Percentiles rank a stretch among this genome's conserved stretches.
These are phyloP conservation scores for Diacarnus erythraeanus DNA, from an alignment of 37 sponge, comb jelly and placozoan species.

Conservation along the genomic window DNA sequence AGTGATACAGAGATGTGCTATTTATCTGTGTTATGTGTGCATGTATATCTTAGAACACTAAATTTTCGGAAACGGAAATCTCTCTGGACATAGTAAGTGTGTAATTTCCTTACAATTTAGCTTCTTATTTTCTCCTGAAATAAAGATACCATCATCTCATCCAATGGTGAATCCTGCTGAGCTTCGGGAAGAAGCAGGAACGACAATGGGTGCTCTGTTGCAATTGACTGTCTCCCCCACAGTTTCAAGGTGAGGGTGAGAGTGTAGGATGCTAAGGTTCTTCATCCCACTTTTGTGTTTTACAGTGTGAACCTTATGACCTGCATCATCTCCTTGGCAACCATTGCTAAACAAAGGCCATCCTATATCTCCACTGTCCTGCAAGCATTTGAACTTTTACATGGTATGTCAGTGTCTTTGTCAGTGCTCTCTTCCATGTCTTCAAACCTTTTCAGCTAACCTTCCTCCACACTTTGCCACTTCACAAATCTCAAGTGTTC, in stretches of 20 bases:
- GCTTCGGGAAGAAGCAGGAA: conserved; percentile 72
- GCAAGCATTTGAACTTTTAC: conserved; percentile 74
- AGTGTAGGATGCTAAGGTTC: too few species aligned
- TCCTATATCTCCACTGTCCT: conserved; percentile 63
- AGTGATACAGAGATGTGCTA: not conserved
- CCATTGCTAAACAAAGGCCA: conserved; percentile 77
- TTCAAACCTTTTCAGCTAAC: conserved; percentile 53
- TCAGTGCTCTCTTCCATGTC: not conserved
- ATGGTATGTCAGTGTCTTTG: conserved; percentile 42
- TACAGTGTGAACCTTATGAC: conserved; percentile 88
- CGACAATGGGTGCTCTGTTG: conserved; percentile 53
- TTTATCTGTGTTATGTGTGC: too few species aligned
- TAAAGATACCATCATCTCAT: conserved; percentile 60
- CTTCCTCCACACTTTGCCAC: conserved; percentile 85
- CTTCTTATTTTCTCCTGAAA: too few species aligned
- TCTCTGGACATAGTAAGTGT: conserved; percentile 60
- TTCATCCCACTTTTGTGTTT: not conserved
- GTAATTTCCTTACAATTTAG: not conserved
- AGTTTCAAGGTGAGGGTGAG: conserved; percentile 53
- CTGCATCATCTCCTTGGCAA: conserved; percentile 68
- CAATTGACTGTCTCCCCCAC: conserved; percentile 47
- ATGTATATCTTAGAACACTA: too few species aligned
- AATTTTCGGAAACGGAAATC: conserved; percentile 26
- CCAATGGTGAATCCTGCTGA: conserved; percentile 44
- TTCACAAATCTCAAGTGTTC: conserved; percentile 85